Evolutionary conservation across 1,140 invertebrate genomes (phyloP), one percentile per base, ranked within the genome.

Genomic region (Caenorhabditis latens): DNA sequence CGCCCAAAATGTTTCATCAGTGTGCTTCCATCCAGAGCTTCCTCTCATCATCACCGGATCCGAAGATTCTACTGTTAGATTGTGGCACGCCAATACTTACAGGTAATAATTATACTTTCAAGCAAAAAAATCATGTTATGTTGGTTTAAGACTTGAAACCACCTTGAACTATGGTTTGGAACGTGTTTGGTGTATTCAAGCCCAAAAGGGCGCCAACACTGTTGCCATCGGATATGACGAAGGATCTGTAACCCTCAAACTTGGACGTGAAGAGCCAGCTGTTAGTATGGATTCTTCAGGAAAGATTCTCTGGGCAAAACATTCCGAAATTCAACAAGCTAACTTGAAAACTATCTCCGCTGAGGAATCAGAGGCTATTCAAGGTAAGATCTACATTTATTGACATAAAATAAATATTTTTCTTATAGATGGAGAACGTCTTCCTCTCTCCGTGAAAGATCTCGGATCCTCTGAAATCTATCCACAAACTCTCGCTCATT

Each of bases 401-500:
- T 16, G 50, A 13, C 16, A 0, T 4, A 13, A 67, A 42, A 32
- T 67, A 13, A 19, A 0, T 1, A 63, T 3, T 40, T 84, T 90
- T 61, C 57, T 32, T 32, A 32, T 32, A 91, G 97, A 99, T 93
- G 97, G 97, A 0, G 96, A 98, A 93, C 94, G 97, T 11, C 93
- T 99, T 0, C 96, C 97, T 4, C 94, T 99, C 9, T 95, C 96
- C 4, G 96, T 98, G 0, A 99, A 99, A 93, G 98, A 99, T 91
- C 98, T 99, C 97, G 98, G 98, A 0, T 96, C 97, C 24, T 99
- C 97, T 94, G 98, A 99, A 94, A 98, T 99, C 89, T 99, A 99
- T 93, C 98, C 98, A 0, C 98, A 99, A 93, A 98, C 96, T 0
- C 97, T 99, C 88, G 96, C 96, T 32, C 98, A 99, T 92, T 99